phyloP scores from a whole-genome alignment of 2,113 vertebrate species.

The Oncorhynchus nerka region DNA sequence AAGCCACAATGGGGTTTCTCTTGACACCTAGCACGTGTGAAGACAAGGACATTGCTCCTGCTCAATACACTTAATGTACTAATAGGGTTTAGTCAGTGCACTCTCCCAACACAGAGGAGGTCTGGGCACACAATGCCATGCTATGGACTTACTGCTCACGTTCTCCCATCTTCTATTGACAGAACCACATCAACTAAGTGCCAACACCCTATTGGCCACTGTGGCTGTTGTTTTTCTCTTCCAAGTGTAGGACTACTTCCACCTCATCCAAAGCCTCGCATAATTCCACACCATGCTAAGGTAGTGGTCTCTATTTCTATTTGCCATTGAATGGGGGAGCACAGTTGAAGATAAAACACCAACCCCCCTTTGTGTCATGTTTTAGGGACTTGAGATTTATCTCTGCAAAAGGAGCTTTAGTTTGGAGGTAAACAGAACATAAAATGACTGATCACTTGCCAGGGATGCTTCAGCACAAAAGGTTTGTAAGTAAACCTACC shows the following conservation, averaged over 20 bases:
- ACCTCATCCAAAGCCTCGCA: not conserved
- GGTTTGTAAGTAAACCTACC: no score
- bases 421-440: not conserved
- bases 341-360: not conserved
- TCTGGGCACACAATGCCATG: not conserved
- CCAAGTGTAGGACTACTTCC: not conserved
- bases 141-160: slow-evolving; percentile 46
- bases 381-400: not conserved
- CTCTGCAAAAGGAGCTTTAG: not conserved
- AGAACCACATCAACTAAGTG: slow-evolving; percentile 31
- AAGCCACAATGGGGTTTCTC: slow-evolving; percentile 11
- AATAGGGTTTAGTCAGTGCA: slow-evolving; percentile 34
- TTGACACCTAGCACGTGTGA: slow-evolving; percentile 1
- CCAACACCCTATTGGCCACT: not conserved
- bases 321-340: not conserved
- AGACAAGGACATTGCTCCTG: slow-evolving; percentile 2
- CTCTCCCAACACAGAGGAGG: slow-evolving; percentile 10
- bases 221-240: slow-evolving; percentile 11
- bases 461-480: not conserved
- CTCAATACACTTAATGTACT: slow-evolving; percentile 37
- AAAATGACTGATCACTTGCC: slow-evolving; percentile 3
- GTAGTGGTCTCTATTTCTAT: not conserved
- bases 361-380: not conserved
- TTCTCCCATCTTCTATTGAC: slow-evolving; percentile 33
- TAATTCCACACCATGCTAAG: not conserved